A percentile compares a stretch with the other conserved stretches of the same genome.
These are phyloP conservation scores for Centropus unirufus DNA, from an alignment of 2,113 vertebrate genomes.

Conservation along the genomic window DNA sequence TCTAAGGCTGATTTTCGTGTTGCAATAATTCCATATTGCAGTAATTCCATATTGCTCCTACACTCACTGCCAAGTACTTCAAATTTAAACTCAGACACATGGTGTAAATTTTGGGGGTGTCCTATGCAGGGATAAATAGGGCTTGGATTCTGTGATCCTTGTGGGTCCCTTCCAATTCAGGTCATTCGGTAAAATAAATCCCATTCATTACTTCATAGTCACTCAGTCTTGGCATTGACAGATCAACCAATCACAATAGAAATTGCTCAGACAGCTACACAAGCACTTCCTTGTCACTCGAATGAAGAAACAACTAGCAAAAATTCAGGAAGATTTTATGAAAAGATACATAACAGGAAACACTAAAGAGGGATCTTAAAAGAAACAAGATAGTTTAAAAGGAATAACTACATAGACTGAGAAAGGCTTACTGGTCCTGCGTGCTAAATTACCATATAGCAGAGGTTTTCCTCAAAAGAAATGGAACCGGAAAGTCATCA, in stretches of 20 bases:
- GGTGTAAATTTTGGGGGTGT: too few species aligned
- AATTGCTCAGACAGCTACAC: background rate
- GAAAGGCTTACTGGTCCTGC: background rate
- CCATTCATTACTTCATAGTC: background rate
- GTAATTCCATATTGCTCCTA: background rate
- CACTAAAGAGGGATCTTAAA: background rate
- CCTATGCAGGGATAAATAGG: too few species aligned
- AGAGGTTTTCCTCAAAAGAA: background rate
- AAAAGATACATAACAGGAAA: background rate
- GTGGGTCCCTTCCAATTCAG: too few species aligned
- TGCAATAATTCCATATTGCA: background rate
- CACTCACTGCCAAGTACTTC: background rate
- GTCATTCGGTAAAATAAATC: background rate
- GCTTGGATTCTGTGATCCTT: too few species aligned
- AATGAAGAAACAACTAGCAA: background rate
- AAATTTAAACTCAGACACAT: background rate
- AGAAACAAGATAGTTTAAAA: background rate
- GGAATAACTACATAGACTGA: background rate
- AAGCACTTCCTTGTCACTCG: background rate
- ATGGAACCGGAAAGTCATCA: background rate
- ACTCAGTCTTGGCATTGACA: background rate
- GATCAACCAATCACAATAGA: background rate
- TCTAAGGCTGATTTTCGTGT: background rate
- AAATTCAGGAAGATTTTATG: background rate
- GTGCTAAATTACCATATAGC: background rate